phyloP scores from a whole-genome alignment of 2,797 vertebrate species.

The Anguilla pacifica region DNA sequence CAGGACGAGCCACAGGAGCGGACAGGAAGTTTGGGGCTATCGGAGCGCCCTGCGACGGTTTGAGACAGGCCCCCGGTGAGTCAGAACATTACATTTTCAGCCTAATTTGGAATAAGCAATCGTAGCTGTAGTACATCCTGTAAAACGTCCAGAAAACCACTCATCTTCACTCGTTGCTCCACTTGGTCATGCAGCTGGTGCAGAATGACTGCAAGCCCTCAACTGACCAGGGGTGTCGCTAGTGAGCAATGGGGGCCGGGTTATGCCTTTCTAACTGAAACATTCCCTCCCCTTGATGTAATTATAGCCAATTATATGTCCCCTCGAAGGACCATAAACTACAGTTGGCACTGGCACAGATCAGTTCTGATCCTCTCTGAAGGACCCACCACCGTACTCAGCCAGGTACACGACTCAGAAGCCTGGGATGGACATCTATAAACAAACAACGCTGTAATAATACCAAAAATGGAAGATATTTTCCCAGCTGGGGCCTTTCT shows the following conservation, averaged over 20 bases:
- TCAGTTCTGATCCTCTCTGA: not conserved
- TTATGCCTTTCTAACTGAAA: not conserved
- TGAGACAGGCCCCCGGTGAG: not conserved
- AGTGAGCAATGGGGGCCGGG: not conserved
- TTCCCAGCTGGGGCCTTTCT: no score
- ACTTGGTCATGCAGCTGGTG: not conserved
- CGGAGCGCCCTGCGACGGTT: not conserved
- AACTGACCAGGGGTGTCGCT: not conserved
- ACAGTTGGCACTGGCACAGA: not conserved
- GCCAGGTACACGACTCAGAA: not conserved
- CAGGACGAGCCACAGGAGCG: constrained; percentile 17
- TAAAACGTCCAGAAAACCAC: not conserved
- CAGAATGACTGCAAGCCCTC: not conserved
- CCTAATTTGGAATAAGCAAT: not conserved
- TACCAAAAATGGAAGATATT: not conserved
- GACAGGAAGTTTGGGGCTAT: not conserved
- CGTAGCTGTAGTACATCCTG: no score
- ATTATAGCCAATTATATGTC: not conserved
- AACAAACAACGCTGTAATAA: not conserved
- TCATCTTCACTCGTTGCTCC: not conserved
- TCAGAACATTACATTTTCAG: not conserved
- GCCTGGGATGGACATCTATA: not conserved
- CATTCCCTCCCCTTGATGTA: not conserved
- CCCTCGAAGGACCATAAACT: not conserved
- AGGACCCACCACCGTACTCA: not conserved